Percentiles rank a stretch among this genome's conserved stretches.
Conservation (phyloP, 2,888 invertebrate genomes). For the Agrenia bidenticulata region DNA sequence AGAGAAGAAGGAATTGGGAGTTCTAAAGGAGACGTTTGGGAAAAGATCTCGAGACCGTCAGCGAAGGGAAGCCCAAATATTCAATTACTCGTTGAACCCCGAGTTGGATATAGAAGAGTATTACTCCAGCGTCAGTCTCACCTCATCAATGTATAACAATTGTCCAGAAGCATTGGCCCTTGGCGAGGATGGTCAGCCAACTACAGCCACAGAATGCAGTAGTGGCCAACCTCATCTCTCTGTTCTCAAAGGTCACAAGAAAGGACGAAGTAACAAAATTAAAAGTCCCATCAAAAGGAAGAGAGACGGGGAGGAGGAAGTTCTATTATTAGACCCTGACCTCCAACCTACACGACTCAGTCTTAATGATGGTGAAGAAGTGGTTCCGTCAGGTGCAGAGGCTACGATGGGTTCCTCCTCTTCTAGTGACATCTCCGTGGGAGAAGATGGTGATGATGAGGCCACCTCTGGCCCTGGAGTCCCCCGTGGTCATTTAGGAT, state of each 20-base stretch:
- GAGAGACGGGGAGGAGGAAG: no score
- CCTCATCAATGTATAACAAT: conserved; percentile 34
- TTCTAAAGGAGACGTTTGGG: conserved; percentile 26
- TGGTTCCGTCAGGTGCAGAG: conserved; percentile 31
- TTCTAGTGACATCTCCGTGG: conserved; percentile 15
- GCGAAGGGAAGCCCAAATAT: conserved; percentile 15
- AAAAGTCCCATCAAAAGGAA: no score
- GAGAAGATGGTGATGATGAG: conserved; percentile 9
- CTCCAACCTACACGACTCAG: no score
- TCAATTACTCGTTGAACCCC: background rate
- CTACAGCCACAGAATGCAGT: conserved; percentile 9
- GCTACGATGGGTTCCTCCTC: conserved; percentile 25
- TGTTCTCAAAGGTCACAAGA: no score
- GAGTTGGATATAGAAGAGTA: conserved; percentile 19
- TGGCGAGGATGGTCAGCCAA: conserved; percentile 2
- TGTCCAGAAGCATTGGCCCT: background rate
- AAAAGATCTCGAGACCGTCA: conserved; percentile 26
- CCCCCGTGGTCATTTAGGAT: background rate
- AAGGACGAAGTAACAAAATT: no score
- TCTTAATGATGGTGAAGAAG: conserved; percentile 7
- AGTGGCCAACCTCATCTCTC: no score
- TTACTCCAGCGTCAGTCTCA: conserved; percentile 28
- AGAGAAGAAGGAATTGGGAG: conserved; percentile 19
- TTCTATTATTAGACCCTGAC: no score
- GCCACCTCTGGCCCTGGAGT: conserved; percentile 8